phyloP scores from a whole-genome alignment of 2,797 vertebrate species.

The Enteromius trimaculatus region DNA sequence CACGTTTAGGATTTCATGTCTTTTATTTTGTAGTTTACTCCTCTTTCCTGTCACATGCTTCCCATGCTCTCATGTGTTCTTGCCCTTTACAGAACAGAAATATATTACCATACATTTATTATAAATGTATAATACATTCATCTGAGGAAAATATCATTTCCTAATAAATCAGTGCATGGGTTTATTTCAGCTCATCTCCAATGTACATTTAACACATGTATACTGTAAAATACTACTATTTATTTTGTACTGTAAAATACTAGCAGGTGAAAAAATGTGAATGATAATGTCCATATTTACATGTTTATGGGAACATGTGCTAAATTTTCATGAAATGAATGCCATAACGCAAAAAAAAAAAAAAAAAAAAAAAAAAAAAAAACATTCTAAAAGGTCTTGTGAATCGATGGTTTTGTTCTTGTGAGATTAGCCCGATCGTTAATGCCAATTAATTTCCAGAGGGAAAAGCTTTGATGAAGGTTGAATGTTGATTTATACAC shows the following conservation, averaged over 20 bases:
- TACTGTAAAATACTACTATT: not conserved
- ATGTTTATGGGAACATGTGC: not conserved
- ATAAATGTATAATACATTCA: too few relatives aligned
- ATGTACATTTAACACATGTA: not conserved
- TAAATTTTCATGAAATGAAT: not conserved
- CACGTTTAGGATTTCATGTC: not conserved
- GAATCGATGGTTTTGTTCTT: not conserved
- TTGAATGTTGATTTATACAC: constrained; percentile 40
- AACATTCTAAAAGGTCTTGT: not conserved
- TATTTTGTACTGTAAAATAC: not conserved
- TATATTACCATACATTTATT: too few relatives aligned
- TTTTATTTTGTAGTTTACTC: not conserved
- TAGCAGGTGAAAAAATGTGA: not conserved
- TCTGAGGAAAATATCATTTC: not conserved
- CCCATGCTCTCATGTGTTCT: too few relatives aligned
- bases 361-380: too few relatives aligned
- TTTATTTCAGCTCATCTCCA: not conserved
- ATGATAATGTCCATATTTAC: not conserved
- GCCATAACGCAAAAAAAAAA: not conserved
- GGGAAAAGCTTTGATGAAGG: constrained; percentile 41
- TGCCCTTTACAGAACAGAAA: too few relatives aligned
- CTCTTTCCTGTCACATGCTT: not conserved
- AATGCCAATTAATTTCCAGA: constrained; percentile 36
- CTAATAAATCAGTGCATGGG: not conserved
- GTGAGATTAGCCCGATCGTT: constrained; percentile 6